These are phyloP conservation scores for Clostera curtula DNA, from an alignment of 2,888 invertebrate species.

Conservation along the genomic window DNA sequence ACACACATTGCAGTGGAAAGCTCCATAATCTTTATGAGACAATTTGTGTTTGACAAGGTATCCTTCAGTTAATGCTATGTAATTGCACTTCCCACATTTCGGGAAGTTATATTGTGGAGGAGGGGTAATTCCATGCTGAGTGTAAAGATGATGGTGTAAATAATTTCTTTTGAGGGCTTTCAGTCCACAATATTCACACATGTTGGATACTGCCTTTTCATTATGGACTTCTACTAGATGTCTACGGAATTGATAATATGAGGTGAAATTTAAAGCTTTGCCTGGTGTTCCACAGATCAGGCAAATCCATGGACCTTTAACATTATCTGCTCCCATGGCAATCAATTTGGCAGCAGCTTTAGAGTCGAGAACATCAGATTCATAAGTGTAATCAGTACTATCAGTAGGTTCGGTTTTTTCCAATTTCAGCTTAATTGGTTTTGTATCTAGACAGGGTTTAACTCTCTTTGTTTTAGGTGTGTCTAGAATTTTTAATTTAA, in stretches of 20 bases:
- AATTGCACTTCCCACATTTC: constrained; percentile 84
- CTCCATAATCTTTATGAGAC: constrained; percentile 69
- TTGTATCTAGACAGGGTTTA: constrained; percentile 24
- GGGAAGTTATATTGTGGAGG: constrained; percentile 83
- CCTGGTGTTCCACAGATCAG: constrained; percentile 82
- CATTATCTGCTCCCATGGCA: constrained; percentile 76
- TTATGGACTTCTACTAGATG: constrained; percentile 88
- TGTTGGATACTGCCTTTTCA: constrained; percentile 82
- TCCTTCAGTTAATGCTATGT: constrained; percentile 82
- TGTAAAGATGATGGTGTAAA: constrained; percentile 85
- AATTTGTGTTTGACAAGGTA: constrained; percentile 82
- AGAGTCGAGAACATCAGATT: constrained; percentile 74
- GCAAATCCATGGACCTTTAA: constrained; percentile 88
- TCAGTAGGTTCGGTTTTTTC: constrained; percentile 34
- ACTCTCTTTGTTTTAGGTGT: constrained; percentile 46
- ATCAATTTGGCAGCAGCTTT: constrained; percentile 77
- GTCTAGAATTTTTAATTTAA: constrained; percentile 88
- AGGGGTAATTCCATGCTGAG: constrained; percentile 85
- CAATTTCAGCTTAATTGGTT: constrained; percentile 25
- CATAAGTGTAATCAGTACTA: constrained; percentile 52
- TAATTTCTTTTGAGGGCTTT: constrained; percentile 82
- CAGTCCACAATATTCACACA: constrained; percentile 91
- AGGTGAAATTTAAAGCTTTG: constrained; percentile 81
- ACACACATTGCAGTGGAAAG: constrained; percentile 74
- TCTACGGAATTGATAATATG: constrained; percentile 85